Percentiles rank a stretch among this genome's conserved stretches.
These are phyloP conservation scores for Hylomyscus alleni DNA, from an alignment of 2,797 vertebrate species.

Conservation along the genomic window DNA sequence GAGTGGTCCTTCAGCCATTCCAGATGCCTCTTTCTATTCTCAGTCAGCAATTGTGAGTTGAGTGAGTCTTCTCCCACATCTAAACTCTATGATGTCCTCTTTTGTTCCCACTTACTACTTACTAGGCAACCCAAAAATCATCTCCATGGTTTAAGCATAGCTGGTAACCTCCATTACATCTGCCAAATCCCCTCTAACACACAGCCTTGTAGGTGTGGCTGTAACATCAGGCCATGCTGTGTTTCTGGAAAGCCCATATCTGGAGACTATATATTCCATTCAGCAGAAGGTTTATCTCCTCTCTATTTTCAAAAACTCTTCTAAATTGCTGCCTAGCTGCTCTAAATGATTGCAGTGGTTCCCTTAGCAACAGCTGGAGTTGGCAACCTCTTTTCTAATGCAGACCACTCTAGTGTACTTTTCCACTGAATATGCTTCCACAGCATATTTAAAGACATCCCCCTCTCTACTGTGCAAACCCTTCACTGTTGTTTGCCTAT, in stretches of 20 bases:
- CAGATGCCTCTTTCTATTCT: not conserved
- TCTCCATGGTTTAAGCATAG: not conserved
- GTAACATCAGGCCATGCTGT: not conserved
- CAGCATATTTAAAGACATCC: not conserved
- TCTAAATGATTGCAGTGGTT: constrained; percentile 45
- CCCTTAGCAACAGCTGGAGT: constrained; percentile 49
- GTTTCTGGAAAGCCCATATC: not conserved
- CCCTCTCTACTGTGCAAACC: not conserved
- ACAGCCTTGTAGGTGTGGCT: not conserved
- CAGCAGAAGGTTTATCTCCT: constrained; percentile 22
- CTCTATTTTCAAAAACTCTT: constrained; percentile 46
- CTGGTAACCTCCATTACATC: not conserved
- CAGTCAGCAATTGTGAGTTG: not conserved
- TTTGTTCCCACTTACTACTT: not conserved
- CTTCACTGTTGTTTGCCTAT: not conserved
- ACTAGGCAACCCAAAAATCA: constrained; percentile 16
- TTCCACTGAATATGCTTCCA: constrained; percentile 29
- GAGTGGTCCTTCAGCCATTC: not conserved
- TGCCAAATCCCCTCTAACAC: not conserved
- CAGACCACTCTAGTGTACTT: not conserved
- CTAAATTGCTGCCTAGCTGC: constrained; percentile 33
- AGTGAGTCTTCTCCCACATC: not conserved
- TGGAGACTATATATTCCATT: constrained; percentile 17
- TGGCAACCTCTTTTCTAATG: not conserved
- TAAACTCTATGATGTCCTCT: not conserved